Percentiles rank a stretch among this genome's conserved stretches.
Evolutionary conservation across 2,888 invertebrate species (phyloP).

Genomic region (Zaprionus lineosus): DNA sequence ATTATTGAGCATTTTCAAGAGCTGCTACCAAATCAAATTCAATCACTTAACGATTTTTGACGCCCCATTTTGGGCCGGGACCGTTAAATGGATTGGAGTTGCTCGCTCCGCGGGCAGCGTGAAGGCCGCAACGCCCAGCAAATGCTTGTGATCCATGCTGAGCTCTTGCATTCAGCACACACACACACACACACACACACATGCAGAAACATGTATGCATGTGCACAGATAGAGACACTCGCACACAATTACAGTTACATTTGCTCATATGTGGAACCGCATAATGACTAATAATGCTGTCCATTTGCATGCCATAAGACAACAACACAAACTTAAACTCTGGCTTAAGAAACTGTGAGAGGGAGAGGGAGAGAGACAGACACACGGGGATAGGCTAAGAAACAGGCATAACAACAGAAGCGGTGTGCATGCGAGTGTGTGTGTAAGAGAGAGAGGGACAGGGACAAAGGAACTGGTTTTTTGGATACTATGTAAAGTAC

Average conservation of each 20-base stretch:
- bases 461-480: conserved; percentile 41
- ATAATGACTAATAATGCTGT: conserved; percentile 55
- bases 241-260: background rate
- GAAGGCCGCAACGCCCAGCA: conserved; percentile 49
- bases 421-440: too few relatives aligned
- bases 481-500: conserved; percentile 1
- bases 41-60: conserved; percentile 46
- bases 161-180: conserved; percentile 1
- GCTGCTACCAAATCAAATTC: conserved; percentile 33
- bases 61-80: conserved; percentile 51
- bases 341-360: conserved; percentile 43
- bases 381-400: conserved; percentile 11
- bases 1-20: conserved; percentile 22
- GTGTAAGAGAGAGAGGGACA: too few relatives aligned
- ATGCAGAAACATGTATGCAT: too few relatives aligned
- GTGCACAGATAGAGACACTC: conserved; percentile 8
- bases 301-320: conserved; percentile 53
- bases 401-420: conserved; percentile 22
- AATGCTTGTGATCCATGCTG: background rate
- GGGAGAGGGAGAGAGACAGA: too few relatives aligned
- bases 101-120: conserved; percentile 32
- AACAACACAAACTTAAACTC: conserved; percentile 20
- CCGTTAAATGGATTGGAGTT: conserved; percentile 37
- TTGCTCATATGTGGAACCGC: conserved; percentile 19
- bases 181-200: conserved; percentile 17